Conservation (phyloP, 2,113 vertebrate species). For the Nesogale talazaci region DNA sequence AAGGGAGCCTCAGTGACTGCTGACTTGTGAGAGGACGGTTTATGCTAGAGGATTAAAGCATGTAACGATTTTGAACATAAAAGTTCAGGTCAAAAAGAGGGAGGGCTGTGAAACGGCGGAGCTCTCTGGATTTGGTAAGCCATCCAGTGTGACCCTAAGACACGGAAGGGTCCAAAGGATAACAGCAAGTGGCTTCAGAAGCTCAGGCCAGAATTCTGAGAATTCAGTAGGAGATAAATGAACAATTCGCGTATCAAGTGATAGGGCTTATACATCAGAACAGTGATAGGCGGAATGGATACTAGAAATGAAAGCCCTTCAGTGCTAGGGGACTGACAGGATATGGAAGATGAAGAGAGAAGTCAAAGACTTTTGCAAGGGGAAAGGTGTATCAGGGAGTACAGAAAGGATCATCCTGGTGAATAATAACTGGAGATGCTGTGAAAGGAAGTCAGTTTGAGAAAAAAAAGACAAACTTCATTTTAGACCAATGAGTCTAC, state of each 20-base stretch:
- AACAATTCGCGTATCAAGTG: background rate
- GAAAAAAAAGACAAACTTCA: background rate
- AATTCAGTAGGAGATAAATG: background rate
- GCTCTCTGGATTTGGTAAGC: background rate
- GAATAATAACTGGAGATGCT: background rate
- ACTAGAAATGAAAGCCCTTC: conserved; percentile 2
- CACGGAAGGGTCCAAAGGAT: background rate
- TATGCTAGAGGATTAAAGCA: background rate
- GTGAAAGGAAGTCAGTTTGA: background rate
- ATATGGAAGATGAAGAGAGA: background rate
- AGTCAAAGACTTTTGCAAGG: background rate
- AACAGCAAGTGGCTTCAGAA: background rate
- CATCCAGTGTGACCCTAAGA: background rate
- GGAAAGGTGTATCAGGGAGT: background rate
- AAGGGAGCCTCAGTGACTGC: background rate
- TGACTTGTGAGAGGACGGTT: background rate
- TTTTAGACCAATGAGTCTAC: background rate
- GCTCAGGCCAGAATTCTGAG: background rate
- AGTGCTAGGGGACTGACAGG: background rate
- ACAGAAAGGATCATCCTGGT: background rate
- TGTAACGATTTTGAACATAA: background rate
- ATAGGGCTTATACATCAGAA: conserved; percentile 36
- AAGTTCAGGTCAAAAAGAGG: background rate
- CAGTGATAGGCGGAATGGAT: background rate
- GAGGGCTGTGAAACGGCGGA: background rate